Conservation (phyloP, 2,113 vertebrate species). For the Theropithecus gelada region DNA sequence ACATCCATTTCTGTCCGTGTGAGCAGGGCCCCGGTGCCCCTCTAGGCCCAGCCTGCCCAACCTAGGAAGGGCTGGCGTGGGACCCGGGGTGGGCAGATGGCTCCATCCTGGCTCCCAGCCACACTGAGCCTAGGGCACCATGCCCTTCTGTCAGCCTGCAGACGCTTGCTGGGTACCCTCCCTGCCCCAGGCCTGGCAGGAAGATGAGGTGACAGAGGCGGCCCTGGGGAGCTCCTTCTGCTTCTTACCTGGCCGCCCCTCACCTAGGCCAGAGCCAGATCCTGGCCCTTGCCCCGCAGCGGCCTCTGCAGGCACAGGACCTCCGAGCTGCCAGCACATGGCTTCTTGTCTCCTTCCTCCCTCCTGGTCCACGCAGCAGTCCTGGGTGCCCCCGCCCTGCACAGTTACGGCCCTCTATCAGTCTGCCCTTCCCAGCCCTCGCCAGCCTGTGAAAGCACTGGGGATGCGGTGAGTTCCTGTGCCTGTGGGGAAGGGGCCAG, state of each 20-base stretch:
- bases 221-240: not conserved
- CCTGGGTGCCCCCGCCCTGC: not conserved
- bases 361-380: not conserved
- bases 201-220: not conserved
- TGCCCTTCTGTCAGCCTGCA: not conserved
- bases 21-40: not conserved
- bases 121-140: not conserved
- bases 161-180: not conserved
- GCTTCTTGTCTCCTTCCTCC: not conserved
- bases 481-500: not conserved
- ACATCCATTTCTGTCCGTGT: fast-evolving
- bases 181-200: not conserved
- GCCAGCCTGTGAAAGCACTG: too few relatives aligned
- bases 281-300: not conserved
- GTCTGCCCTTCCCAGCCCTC: not conserved
- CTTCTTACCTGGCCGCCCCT: not conserved
- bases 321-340: fast-evolving
- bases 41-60: not conserved
- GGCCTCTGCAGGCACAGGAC: not conserved
- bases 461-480: too few relatives aligned
- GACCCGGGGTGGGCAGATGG: not conserved
- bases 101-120: not conserved
- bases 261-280: not conserved
- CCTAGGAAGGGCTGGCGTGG: not conserved
- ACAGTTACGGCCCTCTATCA: not conserved